Evolutionary conservation across 1,140 invertebrate genomes (phyloP).

Genomic region (Lordiphosa clarofinis): DNA sequence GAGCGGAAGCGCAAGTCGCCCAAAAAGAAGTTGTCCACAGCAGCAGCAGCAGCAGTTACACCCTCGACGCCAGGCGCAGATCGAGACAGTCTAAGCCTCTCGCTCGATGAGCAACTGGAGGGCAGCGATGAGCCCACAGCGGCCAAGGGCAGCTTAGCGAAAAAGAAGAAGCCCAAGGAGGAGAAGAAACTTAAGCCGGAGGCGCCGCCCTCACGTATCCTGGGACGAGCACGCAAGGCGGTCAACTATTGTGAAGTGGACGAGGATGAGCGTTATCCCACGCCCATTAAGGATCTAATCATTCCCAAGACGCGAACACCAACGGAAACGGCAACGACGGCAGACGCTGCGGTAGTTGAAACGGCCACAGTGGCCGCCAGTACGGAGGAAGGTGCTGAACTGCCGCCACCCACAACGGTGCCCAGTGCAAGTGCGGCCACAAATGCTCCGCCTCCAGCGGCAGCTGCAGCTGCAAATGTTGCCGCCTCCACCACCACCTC

Average conservation of each 20-base stretch:
- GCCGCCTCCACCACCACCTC: conserved; percentile 22
- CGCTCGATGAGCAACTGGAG: conserved; percentile 33
- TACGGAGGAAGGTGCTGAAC: background rate
- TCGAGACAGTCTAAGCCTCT: conserved; percentile 20
- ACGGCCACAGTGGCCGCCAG: no score
- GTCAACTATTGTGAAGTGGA: conserved; percentile 79
- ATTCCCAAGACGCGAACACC: conserved; percentile 52
- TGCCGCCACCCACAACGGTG: conserved; percentile 6
- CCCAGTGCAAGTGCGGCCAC: conserved; percentile 1
- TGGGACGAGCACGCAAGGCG: conserved; percentile 65
- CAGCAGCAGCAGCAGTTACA: conserved; percentile 3
- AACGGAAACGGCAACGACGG: conserved; percentile 1
- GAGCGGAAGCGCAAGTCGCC: conserved; percentile 77
- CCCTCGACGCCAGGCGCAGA: conserved; percentile 46
- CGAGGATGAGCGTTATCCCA: conserved; percentile 74
- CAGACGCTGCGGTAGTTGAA: no score
- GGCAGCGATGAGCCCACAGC: conserved; percentile 33
- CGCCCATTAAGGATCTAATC: conserved; percentile 74
- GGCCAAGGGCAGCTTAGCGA: background rate
- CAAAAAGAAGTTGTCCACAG: conserved; percentile 49
- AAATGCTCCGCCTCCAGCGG: no score
- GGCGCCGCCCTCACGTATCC: conserved; percentile 75
- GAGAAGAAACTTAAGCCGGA: conserved; percentile 79
- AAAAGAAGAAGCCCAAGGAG: conserved; percentile 68
- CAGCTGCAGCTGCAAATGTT: conserved; percentile 43